Percentiles rank a stretch among this genome's conserved stretches.
phyloP scores from a whole-genome alignment of 2,888 invertebrate species.

The Galeruca laticollis region DNA sequence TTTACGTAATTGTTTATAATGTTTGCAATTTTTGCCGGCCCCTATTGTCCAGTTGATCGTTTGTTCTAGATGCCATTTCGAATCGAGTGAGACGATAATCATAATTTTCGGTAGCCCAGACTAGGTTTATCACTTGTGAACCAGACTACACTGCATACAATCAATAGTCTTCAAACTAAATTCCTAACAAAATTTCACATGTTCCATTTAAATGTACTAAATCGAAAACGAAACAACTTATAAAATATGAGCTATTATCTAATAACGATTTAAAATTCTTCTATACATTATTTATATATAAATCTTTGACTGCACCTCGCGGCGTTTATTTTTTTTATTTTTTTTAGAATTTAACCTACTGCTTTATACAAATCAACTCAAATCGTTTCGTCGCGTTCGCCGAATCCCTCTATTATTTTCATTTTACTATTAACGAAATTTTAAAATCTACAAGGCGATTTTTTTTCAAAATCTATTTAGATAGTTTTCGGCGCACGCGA shows the following conservation, averaged over 20 bases:
- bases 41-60: too few species aligned
- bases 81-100: too few species aligned
- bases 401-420: slow-evolving; percentile 23
- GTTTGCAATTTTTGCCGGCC: too few species aligned
- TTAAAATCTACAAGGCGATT: slow-evolving; percentile 29
- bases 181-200: neutral
- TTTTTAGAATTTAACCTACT: slow-evolving; percentile 51
- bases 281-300: slow-evolving; percentile 39
- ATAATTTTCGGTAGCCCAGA: too few species aligned
- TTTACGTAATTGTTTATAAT: too few species aligned
- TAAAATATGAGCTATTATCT: slow-evolving; percentile 47
- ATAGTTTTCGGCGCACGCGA: slow-evolving; percentile 21
- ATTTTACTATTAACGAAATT: slow-evolving; percentile 8
- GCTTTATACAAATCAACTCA: slow-evolving; percentile 48
- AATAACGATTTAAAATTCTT: slow-evolving; percentile 43
- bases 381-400: slow-evolving; percentile 35
- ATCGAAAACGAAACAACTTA: slow-evolving; percentile 37
- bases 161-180: neutral
- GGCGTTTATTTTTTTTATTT: slow-evolving; percentile 35
- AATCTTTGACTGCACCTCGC: slow-evolving; percentile 35
- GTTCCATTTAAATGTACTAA: slow-evolving; percentile 25
- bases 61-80: too few species aligned
- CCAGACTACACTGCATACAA: too few species aligned
- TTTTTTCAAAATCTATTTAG: slow-evolving; percentile 17
- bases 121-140: too few species aligned